Evolutionary conservation across 2,113 vertebrate genomes (phyloP), one percentile per base, ranked within the genome.

Genomic region (Melanotaenia duboulayi): DNA sequence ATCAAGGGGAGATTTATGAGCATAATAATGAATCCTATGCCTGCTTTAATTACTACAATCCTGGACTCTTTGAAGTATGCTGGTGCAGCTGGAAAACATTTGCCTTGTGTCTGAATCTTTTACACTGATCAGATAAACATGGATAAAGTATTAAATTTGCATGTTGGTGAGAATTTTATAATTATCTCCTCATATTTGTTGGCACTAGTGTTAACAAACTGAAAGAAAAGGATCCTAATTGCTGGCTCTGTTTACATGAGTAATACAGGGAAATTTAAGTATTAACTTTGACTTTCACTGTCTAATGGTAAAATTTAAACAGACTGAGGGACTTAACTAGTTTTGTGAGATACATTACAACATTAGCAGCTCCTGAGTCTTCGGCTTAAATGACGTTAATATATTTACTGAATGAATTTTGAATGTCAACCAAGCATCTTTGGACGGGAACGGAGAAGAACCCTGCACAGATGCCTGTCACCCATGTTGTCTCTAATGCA

Each of bases 21-120:
- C 90, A 93, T 90, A 87, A 87, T 90, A 91, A 91, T 90, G 78
- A 90, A 81, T 90, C 75, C 32, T 80, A 78, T 88, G 87, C 76
- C 84, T 73, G 79, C 83, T 89, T 89, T 90, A 89, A 92, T 93
- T 90, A 90, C 85, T 88, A 71, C 83, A 65, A 74, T 85, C 72
- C 87, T 87, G 80, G 67, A 64, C 81, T 74, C 83, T 92, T 91
- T 90, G 87, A 91, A 90, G 86, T 89, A 25, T 35, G 57, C 65
- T 40, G 73, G 66, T 84, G 77, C 75, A 82, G 81, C 85, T 87
- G 86, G 82, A 89, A 90, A 87, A 71, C 52, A 71, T 88, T 89
- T 79, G 81, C 75, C 84, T 78, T 55, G 61, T 87, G 83, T 87
- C 82, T 87, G 65, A 80, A 65, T 79, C 74, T 76, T 90, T 87